Conservation (phyloP, 2,113 vertebrate species). For the Rhabdomys dilectus region DNA sequence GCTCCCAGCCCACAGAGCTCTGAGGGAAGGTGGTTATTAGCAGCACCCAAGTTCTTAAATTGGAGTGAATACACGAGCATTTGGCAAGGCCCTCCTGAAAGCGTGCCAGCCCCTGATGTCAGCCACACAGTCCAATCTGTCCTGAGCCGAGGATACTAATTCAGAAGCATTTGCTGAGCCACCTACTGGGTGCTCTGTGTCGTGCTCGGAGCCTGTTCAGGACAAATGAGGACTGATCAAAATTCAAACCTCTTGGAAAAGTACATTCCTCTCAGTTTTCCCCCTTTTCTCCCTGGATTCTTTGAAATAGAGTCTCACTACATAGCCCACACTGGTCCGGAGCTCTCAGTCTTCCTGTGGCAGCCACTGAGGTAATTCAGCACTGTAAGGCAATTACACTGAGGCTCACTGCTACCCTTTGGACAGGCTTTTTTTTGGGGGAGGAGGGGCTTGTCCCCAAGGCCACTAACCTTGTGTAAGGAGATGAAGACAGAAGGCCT, state of each 20-base stretch:
- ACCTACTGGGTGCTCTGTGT: conserved; percentile 56
- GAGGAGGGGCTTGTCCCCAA: no score
- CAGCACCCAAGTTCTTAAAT: conserved; percentile 82
- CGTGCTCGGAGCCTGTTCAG: not conserved
- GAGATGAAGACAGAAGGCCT: no score
- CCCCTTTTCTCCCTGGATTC: not conserved
- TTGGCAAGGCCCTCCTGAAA: conserved; percentile 77
- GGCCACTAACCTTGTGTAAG: no score
- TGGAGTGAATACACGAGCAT: conserved; percentile 71
- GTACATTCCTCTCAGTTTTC: not conserved
- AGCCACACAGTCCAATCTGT: conserved; percentile 80
- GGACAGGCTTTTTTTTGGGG: no score
- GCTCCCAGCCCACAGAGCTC: conserved; percentile 77
- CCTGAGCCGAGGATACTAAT: conserved; percentile 64
- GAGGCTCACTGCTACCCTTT: no score
- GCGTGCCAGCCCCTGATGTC: conserved; percentile 79
- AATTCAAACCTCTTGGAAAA: not conserved
- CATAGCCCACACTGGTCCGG: not conserved
- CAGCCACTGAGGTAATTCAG: not conserved
- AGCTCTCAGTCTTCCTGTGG: not conserved
- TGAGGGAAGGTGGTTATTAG: conserved; percentile 75
- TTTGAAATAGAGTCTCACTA: not conserved
- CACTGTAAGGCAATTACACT: no score
- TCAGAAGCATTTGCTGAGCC: conserved; percentile 69
- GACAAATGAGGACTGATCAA: conserved; percentile 42